Conservation (phyloP, 2,113 vertebrate genomes). For the Xenotilapia leptura region DNA sequence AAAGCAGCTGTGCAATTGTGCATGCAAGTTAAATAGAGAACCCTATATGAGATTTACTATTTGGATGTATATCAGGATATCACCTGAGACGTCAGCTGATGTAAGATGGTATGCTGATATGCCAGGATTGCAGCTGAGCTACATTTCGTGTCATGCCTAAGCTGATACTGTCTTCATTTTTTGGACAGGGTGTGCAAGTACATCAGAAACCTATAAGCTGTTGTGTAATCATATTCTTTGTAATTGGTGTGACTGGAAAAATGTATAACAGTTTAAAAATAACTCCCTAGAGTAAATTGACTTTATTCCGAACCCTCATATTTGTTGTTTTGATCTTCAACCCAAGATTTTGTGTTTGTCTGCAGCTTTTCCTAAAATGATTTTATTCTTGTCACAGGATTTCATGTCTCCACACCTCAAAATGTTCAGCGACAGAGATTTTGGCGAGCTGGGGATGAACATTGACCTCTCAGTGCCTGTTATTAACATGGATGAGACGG, state of each 20-base stretch:
- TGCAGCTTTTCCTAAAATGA: neutral
- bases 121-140: neutral
- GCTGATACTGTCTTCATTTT: neutral
- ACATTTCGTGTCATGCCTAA: neutral
- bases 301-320: neutral
- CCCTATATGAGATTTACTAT: neutral
- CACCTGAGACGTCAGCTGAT: neutral
- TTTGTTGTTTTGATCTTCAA: neutral
- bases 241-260: neutral
- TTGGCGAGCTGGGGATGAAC: constrained; percentile 76
- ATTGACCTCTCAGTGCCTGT: constrained; percentile 82
- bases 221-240: neutral
- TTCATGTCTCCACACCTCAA: constrained; percentile 82
- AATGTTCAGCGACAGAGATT: constrained; percentile 86
- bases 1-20: neutral
- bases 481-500: constrained; percentile 79
- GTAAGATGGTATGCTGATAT: neutral
- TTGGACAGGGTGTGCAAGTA: neutral
- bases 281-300: neutral
- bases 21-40: neutral
- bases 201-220: neutral
- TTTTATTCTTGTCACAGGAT: constrained; percentile 66
- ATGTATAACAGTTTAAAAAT: neutral
- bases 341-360: neutral
- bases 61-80: neutral